Evolutionary conservation across 2,113 vertebrate genomes (phyloP).

Genomic region (Oncorhynchus keta): DNA sequence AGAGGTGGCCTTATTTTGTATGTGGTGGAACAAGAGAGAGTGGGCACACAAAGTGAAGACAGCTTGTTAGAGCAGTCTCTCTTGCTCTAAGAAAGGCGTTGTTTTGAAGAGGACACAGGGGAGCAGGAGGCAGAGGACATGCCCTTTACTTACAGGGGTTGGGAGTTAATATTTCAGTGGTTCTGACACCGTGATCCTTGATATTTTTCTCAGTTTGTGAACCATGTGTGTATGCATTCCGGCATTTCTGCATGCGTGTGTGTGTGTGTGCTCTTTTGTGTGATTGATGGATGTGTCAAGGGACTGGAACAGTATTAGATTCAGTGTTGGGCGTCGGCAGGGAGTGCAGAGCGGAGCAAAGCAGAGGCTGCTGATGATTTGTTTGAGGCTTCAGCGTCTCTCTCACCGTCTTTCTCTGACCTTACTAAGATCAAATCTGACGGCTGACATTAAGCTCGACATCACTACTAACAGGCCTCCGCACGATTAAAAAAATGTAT

Average conservation of each 20-base stretch:
- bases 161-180: neutral
- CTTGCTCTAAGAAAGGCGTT: neutral
- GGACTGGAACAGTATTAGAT: slow-evolving; percentile 45
- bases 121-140: neutral
- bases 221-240: neutral
- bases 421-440: neutral
- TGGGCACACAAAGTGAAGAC: neutral
- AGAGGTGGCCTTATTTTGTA: slow-evolving; percentile 6
- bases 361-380: slow-evolving; percentile 37
- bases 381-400: slow-evolving; percentile 17
- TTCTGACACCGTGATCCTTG: neutral
- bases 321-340: slow-evolving; percentile 26
- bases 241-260: neutral
- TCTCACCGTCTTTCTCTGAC: neutral
- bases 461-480: neutral
- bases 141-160: neutral
- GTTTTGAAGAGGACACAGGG: neutral
- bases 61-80: neutral
- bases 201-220: slow-evolving; percentile 1
- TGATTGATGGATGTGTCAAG: slow-evolving; percentile 28
- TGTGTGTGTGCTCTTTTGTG: neutral
- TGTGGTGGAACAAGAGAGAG: slow-evolving; percentile 15
- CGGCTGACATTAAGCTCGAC: neutral
- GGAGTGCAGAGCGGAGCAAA: slow-evolving; percentile 22
- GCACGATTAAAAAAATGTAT: neutral